Base-by-base conservation (phyloP, 1,140 invertebrate genomes). In the Macrotrachela quadricornifera region DNA sequence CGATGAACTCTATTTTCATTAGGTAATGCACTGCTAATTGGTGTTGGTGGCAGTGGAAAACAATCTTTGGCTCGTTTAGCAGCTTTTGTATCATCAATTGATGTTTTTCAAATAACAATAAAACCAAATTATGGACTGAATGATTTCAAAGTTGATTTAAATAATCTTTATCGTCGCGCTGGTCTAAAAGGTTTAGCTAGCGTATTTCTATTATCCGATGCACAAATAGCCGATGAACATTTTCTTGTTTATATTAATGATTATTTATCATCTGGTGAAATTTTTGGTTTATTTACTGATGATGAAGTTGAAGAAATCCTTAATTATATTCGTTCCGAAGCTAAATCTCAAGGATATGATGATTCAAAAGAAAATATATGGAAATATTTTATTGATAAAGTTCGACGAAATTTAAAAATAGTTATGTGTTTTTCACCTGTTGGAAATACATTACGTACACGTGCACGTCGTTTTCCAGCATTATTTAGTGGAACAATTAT, bases 191-290 rank as follows among this genome's bases (percentile, higher is more conserved):
- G 88, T 70, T 75, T 92, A 15, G 85, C 85, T 15, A 84, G 81
- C 16, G 83, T 92, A 74, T 94, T 95, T 64, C 66, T 95, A 8
- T 87, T 94, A 82, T 92, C 86, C 0, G 90, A 94, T 72, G 86
- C 86, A 11, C 87, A 94, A 72, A 83, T 71, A 12, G 80, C 85
- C 0, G 88, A 88, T 63, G 88, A 94, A 72, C 79, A 84, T 61
- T 94, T 94, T 70, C 69, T 95, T 41, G 88, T 94, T n/a, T 73
- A 92, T 10, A 90, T 95, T 49, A 94, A 95, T 65, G 88, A 94
- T 69, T 78, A 94, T 71, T 69, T 95, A 40, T 83, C 87, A 15
- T 86, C 86, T 36, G 90, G 90, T 41, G 90, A 95, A 74, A 82
- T 95, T 46, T 82, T 85, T 10, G 87, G 92, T 69, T 73, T 95